Evolutionary conservation across 2,888 invertebrate species (phyloP).

Genomic region (Thysanoteuthis rhombus): DNA sequence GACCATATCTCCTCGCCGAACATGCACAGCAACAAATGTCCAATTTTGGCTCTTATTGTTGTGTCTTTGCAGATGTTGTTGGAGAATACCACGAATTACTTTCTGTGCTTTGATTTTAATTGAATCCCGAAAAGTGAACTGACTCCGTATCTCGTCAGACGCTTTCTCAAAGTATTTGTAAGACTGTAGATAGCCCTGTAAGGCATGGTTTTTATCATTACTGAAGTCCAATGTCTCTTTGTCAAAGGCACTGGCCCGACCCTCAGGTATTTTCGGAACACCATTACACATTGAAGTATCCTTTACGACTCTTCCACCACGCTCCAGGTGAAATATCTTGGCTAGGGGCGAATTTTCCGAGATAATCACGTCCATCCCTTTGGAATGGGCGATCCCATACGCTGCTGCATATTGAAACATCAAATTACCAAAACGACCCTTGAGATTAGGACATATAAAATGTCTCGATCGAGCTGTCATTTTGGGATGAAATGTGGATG

Average conservation of each 20-base stretch:
- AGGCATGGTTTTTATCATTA: background rate
- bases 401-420: background rate
- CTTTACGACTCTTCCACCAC: background rate
- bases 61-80: background rate
- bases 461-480: background rate
- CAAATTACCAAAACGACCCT: background rate
- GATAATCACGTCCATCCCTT: background rate
- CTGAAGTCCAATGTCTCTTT: background rate
- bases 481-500: no score
- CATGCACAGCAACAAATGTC: background rate
- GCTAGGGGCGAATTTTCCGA: background rate
- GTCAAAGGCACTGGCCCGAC: background rate
- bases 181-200: background rate
- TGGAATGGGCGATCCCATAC: background rate
- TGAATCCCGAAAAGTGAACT: background rate
- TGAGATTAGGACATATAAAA: background rate
- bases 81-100: background rate
- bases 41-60: background rate
- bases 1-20: constrained; percentile 2
- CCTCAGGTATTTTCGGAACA: background rate
- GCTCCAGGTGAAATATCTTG: background rate
- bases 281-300: background rate
- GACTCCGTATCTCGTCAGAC: background rate
- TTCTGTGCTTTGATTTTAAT: background rate
- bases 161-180: background rate